Conservation (phyloP, 64 coral and sea anemone species). For the Stylophora pistillata region DNA sequence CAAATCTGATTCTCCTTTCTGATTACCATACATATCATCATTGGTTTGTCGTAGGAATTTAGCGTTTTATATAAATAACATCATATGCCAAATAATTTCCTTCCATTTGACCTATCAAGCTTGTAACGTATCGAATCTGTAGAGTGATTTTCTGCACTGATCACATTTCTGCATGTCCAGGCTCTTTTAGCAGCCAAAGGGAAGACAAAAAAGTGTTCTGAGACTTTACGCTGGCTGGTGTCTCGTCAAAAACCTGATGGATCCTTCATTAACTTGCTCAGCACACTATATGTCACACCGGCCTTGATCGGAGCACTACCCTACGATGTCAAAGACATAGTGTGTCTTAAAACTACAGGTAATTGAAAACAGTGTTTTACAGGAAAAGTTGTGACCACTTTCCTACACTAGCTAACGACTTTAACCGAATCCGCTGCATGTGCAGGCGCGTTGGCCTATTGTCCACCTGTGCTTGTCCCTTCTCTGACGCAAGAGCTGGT, state of each 20-base stretch:
- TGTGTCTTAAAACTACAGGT: constrained; percentile 4
- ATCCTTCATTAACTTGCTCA: constrained; percentile 25
- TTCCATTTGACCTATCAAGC: no score
- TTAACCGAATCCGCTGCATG: no score
- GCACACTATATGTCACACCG: constrained; percentile 28
- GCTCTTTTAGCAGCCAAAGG: constrained; percentile 28
- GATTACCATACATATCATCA: no score
- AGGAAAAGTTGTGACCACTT: not conserved
- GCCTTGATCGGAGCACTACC: constrained; percentile 47
- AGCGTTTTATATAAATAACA: no score
- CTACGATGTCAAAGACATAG: constrained; percentile 10
- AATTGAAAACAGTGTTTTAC: not conserved
- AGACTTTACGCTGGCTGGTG: constrained; percentile 27
- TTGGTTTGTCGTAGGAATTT: no score
- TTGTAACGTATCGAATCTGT: no score
- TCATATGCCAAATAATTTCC: no score
- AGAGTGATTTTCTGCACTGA: no score
- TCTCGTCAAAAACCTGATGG: constrained; percentile 38
- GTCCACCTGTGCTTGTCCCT: no score
- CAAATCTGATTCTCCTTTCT: no score
- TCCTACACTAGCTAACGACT: not conserved
- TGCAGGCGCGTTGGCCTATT: no score
- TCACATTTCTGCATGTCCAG: not conserved
- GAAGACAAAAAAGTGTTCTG: not conserved
- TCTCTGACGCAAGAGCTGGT: no score